Base-by-base conservation (phyloP, 2,113 vertebrate genomes). In the Centrocercus urophasianus region DNA sequence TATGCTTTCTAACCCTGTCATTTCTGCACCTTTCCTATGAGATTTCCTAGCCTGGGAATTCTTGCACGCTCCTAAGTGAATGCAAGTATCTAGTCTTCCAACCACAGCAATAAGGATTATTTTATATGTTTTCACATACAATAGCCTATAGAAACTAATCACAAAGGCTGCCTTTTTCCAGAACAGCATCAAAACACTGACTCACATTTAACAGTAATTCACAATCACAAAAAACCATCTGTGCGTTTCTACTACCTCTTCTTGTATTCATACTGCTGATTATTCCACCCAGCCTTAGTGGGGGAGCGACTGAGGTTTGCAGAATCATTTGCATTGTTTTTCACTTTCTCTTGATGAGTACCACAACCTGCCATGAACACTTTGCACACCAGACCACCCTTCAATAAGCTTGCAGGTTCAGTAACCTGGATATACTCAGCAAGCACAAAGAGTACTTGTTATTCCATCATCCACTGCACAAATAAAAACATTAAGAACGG, bases 291-390 rank as follows among this genome's bases (percentile, higher is more conserved):
- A 73, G n/a, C 6, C 2, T 4, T 43, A 40, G 36, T 4, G 67
- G 40, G 43, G 66, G 78, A 7, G 16, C 54, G 43, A 11, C 22
- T 13, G 18, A 73, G 11, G 72, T 85, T 75, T 40, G 67, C 13
- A 22, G 83, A 88, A 73, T 43, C 0, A 52, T 34, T 86, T 57
- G 42, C 20, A 61, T 42, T 86, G 25, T 14, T 90, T 83, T 61
- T 34, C 34, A 77, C 0, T 66, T 86, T 43, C 54, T 69, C 32
- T 52, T 48, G 16, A 57, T 57, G 10, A 86, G 11, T 60, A 43
- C 42, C n/a, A 19, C 25, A 69, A 6, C 7, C 9, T 8, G 30
- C 6, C 32, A 48, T 10, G 27, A 38, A 4, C 0, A 69, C 60
- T 91, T 36, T 82, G 52, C 85, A 87, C 11, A 21, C 8, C 21